phyloP scores from a whole-genome alignment of 2,797 vertebrate genomes.

The Acanthopagrus latus region DNA sequence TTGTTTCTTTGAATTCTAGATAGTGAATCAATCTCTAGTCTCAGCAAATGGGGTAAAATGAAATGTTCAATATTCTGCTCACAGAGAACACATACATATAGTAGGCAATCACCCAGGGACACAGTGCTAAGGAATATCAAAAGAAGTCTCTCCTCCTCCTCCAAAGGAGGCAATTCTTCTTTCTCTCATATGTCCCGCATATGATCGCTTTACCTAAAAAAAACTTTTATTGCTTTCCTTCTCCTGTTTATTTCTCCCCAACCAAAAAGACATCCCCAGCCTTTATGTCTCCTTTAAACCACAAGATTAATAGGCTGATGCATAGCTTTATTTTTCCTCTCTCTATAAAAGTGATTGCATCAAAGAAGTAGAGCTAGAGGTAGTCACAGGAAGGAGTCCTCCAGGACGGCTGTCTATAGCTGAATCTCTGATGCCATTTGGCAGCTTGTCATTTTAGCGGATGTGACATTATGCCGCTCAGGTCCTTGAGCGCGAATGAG shows the following conservation, averaged over 20 bases:
- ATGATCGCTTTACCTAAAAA: conserved; percentile 34
- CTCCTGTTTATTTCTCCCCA: conserved; percentile 34
- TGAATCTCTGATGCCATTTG: conserved; percentile 64
- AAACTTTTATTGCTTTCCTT: conserved; percentile 27
- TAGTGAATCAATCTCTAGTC: conserved; percentile 46
- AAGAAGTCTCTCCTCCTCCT: conserved; percentile 8
- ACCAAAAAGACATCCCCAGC: conserved; percentile 28
- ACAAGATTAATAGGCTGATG: conserved; percentile 39
- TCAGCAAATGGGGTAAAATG: conserved; percentile 49
- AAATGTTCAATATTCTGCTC: conserved; percentile 58
- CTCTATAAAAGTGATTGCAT: conserved; percentile 45
- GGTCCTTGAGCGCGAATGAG: conserved; percentile 14
- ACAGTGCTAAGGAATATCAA: conserved; percentile 19
- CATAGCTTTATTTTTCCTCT: conserved; percentile 31
- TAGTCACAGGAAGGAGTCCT: conserved; percentile 39
- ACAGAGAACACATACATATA: conserved; percentile 46
- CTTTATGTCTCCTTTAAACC: conserved; percentile 34
- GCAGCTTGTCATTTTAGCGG: conserved; percentile 48
- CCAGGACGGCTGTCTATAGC: conserved; percentile 46
- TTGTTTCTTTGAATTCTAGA: conserved; percentile 47
- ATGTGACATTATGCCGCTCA: conserved; percentile 32
- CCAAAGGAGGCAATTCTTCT: conserved; percentile 32
- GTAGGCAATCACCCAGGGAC: conserved; percentile 33
- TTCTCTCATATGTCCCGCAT: conserved; percentile 28
- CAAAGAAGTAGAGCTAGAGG: conserved; percentile 32